These are phyloP conservation scores for Arctocebus calabarensis DNA, from an alignment of 2,797 vertebrate species.

Conservation along the genomic window DNA sequence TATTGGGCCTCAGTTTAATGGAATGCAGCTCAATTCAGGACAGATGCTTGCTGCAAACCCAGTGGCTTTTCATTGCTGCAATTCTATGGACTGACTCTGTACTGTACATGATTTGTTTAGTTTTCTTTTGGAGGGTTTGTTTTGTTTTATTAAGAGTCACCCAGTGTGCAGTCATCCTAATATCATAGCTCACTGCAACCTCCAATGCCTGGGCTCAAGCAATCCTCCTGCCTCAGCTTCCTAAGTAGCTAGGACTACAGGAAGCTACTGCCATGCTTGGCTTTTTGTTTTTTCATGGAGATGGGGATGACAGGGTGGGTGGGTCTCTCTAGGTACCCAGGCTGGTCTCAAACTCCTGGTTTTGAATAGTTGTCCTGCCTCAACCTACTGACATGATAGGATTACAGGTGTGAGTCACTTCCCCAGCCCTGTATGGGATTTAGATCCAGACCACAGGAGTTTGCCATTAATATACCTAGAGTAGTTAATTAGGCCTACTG, in stretches of 20 bases:
- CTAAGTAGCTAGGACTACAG: background rate
- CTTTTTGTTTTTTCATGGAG: background rate
- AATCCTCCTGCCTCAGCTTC: background rate
- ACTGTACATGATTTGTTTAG: background rate
- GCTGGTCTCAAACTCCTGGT: background rate
- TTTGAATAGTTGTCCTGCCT: background rate
- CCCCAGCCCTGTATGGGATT: background rate
- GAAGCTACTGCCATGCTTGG: background rate
- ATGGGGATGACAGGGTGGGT: accelerated
- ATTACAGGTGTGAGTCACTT: background rate
- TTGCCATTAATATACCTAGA: background rate
- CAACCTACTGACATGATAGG: background rate
- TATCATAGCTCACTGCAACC: background rate
- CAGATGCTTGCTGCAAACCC: background rate
- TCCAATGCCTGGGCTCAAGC: background rate
- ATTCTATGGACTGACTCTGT: background rate
- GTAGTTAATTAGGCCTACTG: background rate
- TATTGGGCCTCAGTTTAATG: background rate
- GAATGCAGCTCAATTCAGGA: background rate
- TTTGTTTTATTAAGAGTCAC: background rate
- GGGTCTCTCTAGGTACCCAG: background rate
- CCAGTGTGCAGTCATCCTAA: background rate
- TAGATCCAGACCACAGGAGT: background rate
- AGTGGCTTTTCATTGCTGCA: background rate
- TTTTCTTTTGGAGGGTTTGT: background rate